Evolutionary conservation across 2,797 vertebrate species (phyloP).

Genomic region (Takifugu ocellatus): DNA sequence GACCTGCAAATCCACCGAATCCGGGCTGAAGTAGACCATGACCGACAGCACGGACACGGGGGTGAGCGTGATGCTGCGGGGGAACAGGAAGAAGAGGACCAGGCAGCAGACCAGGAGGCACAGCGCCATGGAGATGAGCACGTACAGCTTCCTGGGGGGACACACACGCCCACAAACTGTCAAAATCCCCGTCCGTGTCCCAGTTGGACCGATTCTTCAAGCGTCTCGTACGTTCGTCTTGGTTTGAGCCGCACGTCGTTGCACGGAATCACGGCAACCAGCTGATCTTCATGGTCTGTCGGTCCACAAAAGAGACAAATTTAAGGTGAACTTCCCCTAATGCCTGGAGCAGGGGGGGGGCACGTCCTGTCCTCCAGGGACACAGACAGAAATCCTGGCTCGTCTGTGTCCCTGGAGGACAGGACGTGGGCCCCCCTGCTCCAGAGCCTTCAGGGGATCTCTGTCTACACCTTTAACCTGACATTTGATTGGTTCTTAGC

Average conservation of each 20-base stretch:
- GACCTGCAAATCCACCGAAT: constrained; percentile 69
- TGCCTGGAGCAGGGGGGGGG: no score
- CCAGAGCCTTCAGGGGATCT: no score
- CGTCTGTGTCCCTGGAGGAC: no score
- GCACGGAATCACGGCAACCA: constrained; percentile 90
- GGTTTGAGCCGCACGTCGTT: constrained; percentile 86
- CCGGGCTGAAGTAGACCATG: constrained; percentile 60
- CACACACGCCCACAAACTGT: no score
- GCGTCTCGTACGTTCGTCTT: constrained; percentile 78
- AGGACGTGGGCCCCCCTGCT: no score
- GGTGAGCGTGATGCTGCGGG: constrained; percentile 75
- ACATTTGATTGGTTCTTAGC: not conserved
- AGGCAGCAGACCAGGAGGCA: constrained; percentile 76
- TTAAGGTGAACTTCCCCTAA: no score
- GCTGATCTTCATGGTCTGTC: constrained; percentile 81
- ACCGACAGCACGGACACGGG: constrained; percentile 80
- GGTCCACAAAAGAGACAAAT: no score
- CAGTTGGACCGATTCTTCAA: no score
- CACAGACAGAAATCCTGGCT: no score
- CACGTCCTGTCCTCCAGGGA: no score
- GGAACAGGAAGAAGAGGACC: constrained; percentile 86
- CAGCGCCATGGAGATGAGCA: constrained; percentile 75
- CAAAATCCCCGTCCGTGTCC: no score
- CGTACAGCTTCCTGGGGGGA: constrained; percentile 82
- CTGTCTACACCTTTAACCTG: no score